Conservation (phyloP, 2,888 invertebrate genomes). For the Drosophila parthenogenetica region DNA sequence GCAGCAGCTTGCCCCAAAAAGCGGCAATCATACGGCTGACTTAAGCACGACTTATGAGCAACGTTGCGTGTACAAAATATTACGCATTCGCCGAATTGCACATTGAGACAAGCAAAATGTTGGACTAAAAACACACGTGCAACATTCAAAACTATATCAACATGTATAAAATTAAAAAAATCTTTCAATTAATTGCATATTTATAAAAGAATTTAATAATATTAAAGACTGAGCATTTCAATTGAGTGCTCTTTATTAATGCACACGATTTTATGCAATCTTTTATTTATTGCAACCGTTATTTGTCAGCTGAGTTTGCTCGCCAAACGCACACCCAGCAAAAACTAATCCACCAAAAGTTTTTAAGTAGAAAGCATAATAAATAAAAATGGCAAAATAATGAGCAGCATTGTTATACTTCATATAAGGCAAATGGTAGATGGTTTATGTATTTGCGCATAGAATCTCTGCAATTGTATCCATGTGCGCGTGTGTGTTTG, state of each 20-base stretch:
- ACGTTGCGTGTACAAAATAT: constrained; percentile 59
- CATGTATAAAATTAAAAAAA: not conserved
- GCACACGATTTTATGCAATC: too few relatives aligned
- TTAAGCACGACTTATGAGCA: constrained; percentile 53
- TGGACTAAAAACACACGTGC: not conserved
- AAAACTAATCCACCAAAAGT: not conserved
- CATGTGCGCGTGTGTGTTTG: not conserved
- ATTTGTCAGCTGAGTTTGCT: not conserved
- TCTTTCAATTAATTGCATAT: not conserved
- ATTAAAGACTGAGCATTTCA: too few relatives aligned
- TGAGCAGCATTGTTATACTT: constrained; percentile 47
- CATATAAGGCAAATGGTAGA: not conserved
- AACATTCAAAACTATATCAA: not conserved
- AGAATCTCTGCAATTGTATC: constrained; percentile 9
- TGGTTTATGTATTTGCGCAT: constrained; percentile 12
- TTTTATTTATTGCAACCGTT: too few relatives aligned
- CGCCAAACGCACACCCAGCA: not conserved
- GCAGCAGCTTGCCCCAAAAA: constrained; percentile 18
- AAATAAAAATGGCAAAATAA: constrained; percentile 20
- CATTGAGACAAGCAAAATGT: not conserved
- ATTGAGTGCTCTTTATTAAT: too few relatives aligned
- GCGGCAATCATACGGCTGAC: constrained; percentile 57
- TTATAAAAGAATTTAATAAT: too few relatives aligned
- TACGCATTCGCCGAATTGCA: constrained; percentile 30
- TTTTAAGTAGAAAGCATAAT: constrained; percentile 5